These are phyloP conservation scores for Malurus cyaneus DNA, from an alignment of 2,113 vertebrate genomes.

Conservation along the genomic window DNA sequence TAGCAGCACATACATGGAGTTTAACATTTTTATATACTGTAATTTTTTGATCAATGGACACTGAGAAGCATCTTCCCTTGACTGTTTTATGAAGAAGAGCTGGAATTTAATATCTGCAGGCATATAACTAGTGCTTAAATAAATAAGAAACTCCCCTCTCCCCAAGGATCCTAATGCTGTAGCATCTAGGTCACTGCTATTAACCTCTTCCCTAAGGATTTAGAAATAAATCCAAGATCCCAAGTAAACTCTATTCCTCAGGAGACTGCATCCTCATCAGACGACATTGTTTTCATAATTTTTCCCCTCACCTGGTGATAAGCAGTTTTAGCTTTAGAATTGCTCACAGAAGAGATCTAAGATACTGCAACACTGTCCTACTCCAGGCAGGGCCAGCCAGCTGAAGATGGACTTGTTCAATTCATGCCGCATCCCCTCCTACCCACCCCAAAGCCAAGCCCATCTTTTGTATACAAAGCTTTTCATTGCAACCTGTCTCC, in stretches of 20 bases:
- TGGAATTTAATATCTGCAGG: conserved; percentile 10
- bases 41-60: background rate
- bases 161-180: background rate
- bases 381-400: background rate
- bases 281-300: background rate
- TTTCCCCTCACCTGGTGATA: background rate
- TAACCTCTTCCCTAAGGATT: background rate
- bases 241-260: background rate
- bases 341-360: background rate
- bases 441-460: background rate
- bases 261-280: background rate
- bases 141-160: background rate
- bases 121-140: background rate
- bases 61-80: background rate
- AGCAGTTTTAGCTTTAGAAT: background rate
- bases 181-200: background rate
- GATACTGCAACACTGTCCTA: background rate
- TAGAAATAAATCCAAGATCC: background rate
- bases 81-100: background rate
- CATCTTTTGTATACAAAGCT: background rate
- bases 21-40: background rate
- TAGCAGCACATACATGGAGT: background rate
- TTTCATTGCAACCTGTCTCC: background rate
- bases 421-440: too few species aligned
- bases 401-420: background rate